Conservation (phyloP, 1,140 invertebrate genomes). For the Samia ricini region DNA sequence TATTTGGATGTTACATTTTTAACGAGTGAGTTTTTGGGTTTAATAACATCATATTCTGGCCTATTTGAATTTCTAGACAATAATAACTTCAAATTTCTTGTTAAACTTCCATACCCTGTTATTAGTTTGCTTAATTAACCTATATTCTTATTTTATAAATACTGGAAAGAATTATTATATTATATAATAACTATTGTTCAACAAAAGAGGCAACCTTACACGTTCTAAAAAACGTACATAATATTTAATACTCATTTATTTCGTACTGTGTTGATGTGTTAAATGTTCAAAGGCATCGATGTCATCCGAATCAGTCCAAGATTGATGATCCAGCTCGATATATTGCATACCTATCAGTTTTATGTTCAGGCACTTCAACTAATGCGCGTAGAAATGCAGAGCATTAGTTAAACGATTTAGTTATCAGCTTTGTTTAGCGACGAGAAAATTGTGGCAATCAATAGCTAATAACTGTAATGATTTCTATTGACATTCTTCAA, state of each 20-base stretch:
- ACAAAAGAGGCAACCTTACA: too few relatives aligned
- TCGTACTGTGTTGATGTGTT: neutral
- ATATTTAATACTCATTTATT: neutral
- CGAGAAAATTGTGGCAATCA: constrained; percentile 40
- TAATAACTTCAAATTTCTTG: too few relatives aligned
- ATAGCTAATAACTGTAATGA: neutral
- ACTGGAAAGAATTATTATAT: too few relatives aligned
- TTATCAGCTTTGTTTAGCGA: constrained; percentile 33
- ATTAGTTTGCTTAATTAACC: too few relatives aligned
- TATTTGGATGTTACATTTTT: too few relatives aligned
- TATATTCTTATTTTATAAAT: too few relatives aligned
- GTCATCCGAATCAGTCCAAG: constrained; percentile 10
- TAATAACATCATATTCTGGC: too few relatives aligned
- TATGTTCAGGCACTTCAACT: constrained; percentile 59
- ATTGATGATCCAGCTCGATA: constrained; percentile 47
- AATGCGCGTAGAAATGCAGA: constrained; percentile 58
- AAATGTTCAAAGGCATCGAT: neutral
- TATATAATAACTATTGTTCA: too few relatives aligned
- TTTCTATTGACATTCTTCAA: neutral
- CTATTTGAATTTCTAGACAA: too few relatives aligned
- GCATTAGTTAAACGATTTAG: constrained; percentile 53
- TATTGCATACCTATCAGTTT: constrained; percentile 67
- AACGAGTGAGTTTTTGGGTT: too few relatives aligned
- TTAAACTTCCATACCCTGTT: too few relatives aligned
- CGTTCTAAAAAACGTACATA: too few relatives aligned